Conservation (phyloP, 2,888 invertebrate species). For the Spialia ferax region DNA sequence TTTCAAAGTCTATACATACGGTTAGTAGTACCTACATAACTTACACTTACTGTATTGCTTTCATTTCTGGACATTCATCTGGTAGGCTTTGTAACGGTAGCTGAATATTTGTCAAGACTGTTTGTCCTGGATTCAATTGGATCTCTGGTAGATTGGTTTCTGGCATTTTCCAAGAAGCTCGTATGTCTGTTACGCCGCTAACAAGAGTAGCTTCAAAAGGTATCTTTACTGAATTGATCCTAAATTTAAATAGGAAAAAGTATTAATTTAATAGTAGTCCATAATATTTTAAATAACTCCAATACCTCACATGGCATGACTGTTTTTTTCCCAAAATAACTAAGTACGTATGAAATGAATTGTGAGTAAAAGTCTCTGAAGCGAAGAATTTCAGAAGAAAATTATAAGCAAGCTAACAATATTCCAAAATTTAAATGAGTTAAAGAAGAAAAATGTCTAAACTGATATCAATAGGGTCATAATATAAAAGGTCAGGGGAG, state of each 20-base stretch:
- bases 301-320: too few relatives aligned
- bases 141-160: slow-evolving; percentile 40
- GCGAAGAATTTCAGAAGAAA: too few relatives aligned
- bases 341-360: too few relatives aligned
- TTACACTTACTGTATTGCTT: slow-evolving; percentile 58
- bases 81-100: slow-evolving; percentile 54
- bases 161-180: slow-evolving; percentile 49
- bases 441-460: too few relatives aligned
- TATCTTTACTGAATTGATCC: slow-evolving; percentile 52
- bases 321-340: too few relatives aligned
- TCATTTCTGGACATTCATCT: slow-evolving; percentile 53
- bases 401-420: too few relatives aligned
- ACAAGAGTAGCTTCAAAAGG: slow-evolving; percentile 62
- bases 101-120: slow-evolving; percentile 43
- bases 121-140: slow-evolving; percentile 46
- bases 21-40: background rate
- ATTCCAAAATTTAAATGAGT: too few relatives aligned
- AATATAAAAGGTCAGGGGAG: background rate
- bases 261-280: background rate
- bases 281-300: too few relatives aligned
- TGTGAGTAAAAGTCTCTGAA: too few relatives aligned
- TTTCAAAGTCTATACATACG: background rate
- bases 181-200: slow-evolving; percentile 52
- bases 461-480: too few relatives aligned
- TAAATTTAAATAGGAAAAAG: slow-evolving; percentile 37